Base-by-base conservation (phyloP, 2,113 vertebrate species). In the Marmota monax region DNA sequence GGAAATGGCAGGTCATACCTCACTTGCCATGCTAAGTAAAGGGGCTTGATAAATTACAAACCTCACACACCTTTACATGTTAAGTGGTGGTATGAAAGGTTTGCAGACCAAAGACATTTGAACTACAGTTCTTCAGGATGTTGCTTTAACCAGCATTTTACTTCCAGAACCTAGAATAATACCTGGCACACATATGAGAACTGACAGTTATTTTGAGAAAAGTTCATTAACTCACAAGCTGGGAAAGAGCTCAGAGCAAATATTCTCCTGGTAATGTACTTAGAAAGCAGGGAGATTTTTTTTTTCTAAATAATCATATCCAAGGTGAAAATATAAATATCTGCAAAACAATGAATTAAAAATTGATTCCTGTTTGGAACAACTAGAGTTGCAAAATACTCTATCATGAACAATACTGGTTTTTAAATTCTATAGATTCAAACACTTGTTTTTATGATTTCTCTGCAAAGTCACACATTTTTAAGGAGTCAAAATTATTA, bases 41-140 rank as follows among this genome's bases (percentile, higher is more conserved):
- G 70, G 20, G 34, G 1, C 25, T 76, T 91, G 69, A 92, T 72
- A 80, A 91, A 87, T n/a, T 94, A 48, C 39, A 93, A 95, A 83
- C 23, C 17, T 32, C 20, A 87, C 4, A 78, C 1, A 89, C 23
- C 13, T 94, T 88, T 76, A n/a, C 2, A 11, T 67, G 18, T 86
- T 80, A 82, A 87, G 27, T 87, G 65, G 39, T 87, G 25, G 2
- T 48, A 56, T 92, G 72, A 88, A 87, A 95, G 1, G 4, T 73
- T 39, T 85, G 5, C 48, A 73, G 32, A 32, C 39, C 48, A 84
- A 74, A 93, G 34, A 48, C 0, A 7, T 67, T 27, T 77, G 32
- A 80, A 7, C 7, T 61, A 42, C 9, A 45, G 77, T 89, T 94
- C 63, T 92, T 78, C 3, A 94, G 53, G 22, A 72, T 27, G 27